Percentiles rank a stretch among this genome's conserved stretches.
These are phyloP conservation scores for Psittacula cyanocephala DNA, from an alignment of 2,113 vertebrate genomes.

Conservation along the genomic window DNA sequence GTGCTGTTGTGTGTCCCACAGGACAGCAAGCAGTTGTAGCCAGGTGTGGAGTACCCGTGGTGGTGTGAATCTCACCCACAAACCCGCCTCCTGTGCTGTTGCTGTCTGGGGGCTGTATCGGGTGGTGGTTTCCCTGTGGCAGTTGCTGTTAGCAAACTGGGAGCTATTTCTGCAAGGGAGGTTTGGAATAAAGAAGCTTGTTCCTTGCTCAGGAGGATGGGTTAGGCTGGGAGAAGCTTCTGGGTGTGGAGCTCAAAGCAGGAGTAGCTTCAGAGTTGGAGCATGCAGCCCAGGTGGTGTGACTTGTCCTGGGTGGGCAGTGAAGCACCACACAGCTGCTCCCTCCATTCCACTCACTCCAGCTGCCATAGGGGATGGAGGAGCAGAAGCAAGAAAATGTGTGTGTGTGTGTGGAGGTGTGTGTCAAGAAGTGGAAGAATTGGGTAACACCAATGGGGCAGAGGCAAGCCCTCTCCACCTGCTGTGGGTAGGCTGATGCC, in stretches of 20 bases:
- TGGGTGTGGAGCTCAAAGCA: not conserved
- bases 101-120: not conserved
- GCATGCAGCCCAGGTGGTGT: fast-evolving
- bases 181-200: not conserved
- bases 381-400: not conserved
- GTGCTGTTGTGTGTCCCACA: too few species aligned
- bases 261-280: not conserved
- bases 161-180: not conserved
- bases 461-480: fast-evolving
- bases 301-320: too few species aligned
- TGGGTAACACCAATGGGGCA: not conserved
- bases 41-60: fast-evolving
- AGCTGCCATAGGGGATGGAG: too few species aligned
- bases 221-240: not conserved
- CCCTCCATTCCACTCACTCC: fast-evolving
- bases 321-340: not conserved
- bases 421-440: not conserved
- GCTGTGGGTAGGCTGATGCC: not conserved
- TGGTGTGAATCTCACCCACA: too few species aligned
- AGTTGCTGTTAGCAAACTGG: fast-evolving
- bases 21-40: too few species aligned
- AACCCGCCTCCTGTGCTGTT: fast-evolving
- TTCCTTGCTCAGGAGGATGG: too few species aligned
- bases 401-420: too few species aligned
- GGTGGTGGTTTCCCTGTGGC: not conserved